phyloP scores from a whole-genome alignment of 2,797 vertebrate genomes.

The Selene dorsalis region DNA sequence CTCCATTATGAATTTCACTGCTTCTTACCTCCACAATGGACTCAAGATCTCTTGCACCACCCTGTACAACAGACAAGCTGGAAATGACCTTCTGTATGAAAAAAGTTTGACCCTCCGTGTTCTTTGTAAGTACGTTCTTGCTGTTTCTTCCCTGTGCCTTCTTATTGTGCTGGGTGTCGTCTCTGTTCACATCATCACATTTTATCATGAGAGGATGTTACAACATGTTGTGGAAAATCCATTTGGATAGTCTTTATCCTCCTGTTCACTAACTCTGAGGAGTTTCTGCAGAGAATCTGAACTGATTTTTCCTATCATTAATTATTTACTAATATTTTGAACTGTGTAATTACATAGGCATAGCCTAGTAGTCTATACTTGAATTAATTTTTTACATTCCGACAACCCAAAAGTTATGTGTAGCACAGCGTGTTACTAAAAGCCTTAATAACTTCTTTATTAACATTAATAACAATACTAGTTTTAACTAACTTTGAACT shows the following conservation, averaged over 20 bases:
- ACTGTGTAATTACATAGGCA: too few relatives aligned
- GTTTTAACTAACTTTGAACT: neutral
- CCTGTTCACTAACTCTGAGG: too few relatives aligned
- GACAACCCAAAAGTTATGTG: neutral
- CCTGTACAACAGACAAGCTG: constrained; percentile 64
- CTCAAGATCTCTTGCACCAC: constrained; percentile 65
- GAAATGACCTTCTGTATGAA: constrained; percentile 48
- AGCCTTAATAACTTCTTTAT: neutral
- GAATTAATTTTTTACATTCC: neutral
- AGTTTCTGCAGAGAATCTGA: too few relatives aligned
- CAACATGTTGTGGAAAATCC: neutral
- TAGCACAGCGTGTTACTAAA: too few relatives aligned
- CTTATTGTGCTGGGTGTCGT: neutral
- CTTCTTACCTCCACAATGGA: constrained; percentile 69
- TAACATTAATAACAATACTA: neutral
- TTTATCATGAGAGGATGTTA: neutral
- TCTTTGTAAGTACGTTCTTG: constrained; percentile 68
- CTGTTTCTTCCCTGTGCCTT: neutral
- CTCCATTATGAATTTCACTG: constrained; percentile 72
- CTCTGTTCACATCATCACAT: neutral
- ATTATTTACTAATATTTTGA: too few relatives aligned
- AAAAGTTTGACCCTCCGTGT: constrained; percentile 60
- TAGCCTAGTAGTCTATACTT: too few relatives aligned
- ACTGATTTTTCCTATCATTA: too few relatives aligned
- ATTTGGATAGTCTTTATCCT: neutral